These are phyloP conservation scores for Gymnocypris eckloni DNA, from an alignment of 2,797 vertebrate genomes.

Conservation along the genomic window DNA sequence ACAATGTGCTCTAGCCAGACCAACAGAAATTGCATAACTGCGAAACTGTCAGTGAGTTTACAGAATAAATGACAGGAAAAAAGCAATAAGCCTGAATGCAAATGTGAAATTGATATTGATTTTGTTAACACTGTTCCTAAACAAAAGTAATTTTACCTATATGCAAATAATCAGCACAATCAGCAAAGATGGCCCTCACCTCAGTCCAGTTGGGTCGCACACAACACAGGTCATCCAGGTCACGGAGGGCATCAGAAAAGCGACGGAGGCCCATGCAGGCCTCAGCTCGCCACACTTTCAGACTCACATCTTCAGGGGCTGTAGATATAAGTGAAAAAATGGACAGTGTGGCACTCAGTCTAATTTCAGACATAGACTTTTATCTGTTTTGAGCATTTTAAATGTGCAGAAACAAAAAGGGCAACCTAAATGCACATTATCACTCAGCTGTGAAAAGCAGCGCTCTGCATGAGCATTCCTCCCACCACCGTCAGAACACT, in stretches of 20 bases:
- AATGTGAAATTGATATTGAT: neutral
- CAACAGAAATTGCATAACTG: neutral
- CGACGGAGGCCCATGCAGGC: constrained; percentile 73
- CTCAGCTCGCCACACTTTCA: constrained; percentile 82
- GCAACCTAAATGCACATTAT: neutral
- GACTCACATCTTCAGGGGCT: constrained; percentile 79
- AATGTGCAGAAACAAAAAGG: neutral
- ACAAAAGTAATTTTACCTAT: neutral
- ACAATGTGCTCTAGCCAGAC: neutral
- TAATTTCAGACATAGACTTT: neutral
- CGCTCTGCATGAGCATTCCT: neutral
- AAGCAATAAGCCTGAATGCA: neutral
- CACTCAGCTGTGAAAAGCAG: neutral
- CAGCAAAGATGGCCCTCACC: constrained; percentile 70
- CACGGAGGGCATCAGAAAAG: constrained; percentile 77
- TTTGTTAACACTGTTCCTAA: neutral
- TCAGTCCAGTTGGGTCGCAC: constrained; percentile 80
- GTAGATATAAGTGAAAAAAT: neutral
- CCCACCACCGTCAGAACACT: neutral
- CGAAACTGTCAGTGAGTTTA: neutral
- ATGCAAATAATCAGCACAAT: constrained; percentile 18
- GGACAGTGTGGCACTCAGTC: neutral
- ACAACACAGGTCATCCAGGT: constrained; percentile 83
- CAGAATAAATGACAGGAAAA: neutral
- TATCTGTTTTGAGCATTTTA: neutral